Evolutionary conservation across 2,797 vertebrate species (phyloP).

Genomic region (Buceros bicornis): DNA sequence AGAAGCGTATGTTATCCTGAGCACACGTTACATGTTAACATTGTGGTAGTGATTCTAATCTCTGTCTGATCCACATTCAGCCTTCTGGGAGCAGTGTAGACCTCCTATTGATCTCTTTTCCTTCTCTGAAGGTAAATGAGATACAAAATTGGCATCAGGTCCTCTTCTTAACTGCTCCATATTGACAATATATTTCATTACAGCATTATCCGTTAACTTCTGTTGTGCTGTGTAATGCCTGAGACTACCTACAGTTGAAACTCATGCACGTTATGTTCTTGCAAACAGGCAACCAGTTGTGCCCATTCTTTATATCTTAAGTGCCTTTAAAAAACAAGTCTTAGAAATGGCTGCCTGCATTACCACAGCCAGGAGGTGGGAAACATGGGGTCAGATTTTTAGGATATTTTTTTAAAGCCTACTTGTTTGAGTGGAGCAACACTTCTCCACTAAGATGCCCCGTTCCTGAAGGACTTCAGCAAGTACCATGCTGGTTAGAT

Average conservation of each 20-base stretch:
- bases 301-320: neutral
- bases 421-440: neutral
- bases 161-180: neutral
- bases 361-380: neutral
- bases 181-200: neutral
- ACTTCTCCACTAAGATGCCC: neutral
- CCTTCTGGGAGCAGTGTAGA: neutral
- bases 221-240: neutral
- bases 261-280: neutral
- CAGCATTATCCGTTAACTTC: neutral
- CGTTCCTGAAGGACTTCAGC: neutral
- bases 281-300: neutral
- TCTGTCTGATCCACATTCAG: neutral
- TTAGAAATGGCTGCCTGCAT: neutral
- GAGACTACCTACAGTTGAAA: neutral
- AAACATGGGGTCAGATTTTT: neutral
- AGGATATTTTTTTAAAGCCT: neutral
- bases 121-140: neutral
- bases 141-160: neutral
- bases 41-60: neutral
- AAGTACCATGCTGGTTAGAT: neutral
- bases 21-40: neutral
- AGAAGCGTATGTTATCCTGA: neutral
- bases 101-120: neutral
- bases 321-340: neutral